A percentile compares a stretch with the other conserved stretches of the same genome.
These are phyloP conservation scores for Ginglymostoma cirratum DNA, from an alignment of 2,113 vertebrate species.

Conservation along the genomic window DNA sequence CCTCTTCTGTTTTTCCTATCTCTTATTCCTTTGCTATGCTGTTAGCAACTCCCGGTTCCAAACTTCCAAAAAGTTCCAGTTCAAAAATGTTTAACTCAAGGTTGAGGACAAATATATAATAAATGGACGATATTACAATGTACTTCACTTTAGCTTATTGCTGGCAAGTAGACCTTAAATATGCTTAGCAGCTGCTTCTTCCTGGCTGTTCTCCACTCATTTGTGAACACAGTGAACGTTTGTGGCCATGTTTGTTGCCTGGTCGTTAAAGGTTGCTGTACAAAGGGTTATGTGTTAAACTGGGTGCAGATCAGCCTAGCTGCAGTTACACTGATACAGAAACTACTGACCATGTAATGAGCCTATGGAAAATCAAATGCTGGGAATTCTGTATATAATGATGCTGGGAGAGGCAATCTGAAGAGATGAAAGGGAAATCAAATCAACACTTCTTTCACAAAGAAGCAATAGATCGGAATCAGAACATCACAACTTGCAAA, in stretches of 20 bases:
- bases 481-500: background rate
- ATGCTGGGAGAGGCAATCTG: background rate
- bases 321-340: background rate
- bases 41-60: too few relatives aligned
- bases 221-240: background rate
- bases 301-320: background rate
- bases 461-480: background rate
- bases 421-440: background rate
- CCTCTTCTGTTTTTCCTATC: too few relatives aligned
- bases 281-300: background rate
- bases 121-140: too few relatives aligned
- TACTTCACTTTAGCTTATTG: too few relatives aligned
- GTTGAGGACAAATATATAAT: too few relatives aligned
- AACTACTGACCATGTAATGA: background rate
- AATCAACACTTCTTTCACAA: background rate
- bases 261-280: background rate
- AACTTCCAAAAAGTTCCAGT: too few relatives aligned
- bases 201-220: background rate
- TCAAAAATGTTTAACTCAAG: too few relatives aligned
- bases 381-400: too few relatives aligned
- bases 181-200: background rate
- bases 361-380: too few relatives aligned
- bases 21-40: too few relatives aligned
- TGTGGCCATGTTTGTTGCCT: background rate
- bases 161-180: background rate